phyloP scores from a whole-genome alignment of 2,797 vertebrate species.

The Chiroxiphia lanceolata region DNA sequence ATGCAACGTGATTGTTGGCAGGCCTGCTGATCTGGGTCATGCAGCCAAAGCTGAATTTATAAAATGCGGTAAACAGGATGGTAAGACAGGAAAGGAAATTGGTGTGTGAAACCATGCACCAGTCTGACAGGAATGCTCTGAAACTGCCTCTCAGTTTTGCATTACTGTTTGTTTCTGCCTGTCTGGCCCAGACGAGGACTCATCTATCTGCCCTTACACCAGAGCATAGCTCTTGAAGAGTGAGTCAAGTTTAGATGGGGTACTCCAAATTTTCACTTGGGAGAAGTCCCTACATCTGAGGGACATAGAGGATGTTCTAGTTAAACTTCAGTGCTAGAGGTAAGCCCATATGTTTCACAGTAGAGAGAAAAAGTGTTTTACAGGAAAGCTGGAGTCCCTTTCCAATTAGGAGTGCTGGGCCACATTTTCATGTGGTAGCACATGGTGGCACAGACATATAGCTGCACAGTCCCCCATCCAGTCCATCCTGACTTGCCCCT shows the following conservation, averaged over 20 bases:
- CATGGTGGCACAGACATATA: rapidly evolving
- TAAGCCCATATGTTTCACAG: background rate
- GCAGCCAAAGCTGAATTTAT: conserved; percentile 46
- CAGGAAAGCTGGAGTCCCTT: background rate
- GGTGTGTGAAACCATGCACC: background rate
- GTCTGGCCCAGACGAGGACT: background rate
- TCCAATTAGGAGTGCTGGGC: background rate
- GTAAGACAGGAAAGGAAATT: background rate
- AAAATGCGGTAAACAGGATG: background rate
- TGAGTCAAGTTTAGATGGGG: background rate
- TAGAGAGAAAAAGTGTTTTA: background rate
- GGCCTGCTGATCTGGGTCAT: conserved; percentile 40
- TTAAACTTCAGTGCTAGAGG: background rate
- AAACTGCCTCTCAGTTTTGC: background rate
- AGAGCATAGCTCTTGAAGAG: background rate
- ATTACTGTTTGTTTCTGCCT: background rate
- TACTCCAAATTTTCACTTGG: background rate
- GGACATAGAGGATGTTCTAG: background rate
- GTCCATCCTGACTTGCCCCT: background rate
- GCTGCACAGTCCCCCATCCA: background rate
- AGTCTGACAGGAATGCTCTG: background rate
- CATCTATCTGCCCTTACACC: background rate
- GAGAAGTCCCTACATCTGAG: background rate
- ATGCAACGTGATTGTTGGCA: conserved; percentile 56
- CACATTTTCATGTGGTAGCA: background rate